Conservation (phyloP, 2,797 vertebrate species). For the Denticeps clupeoides region DNA sequence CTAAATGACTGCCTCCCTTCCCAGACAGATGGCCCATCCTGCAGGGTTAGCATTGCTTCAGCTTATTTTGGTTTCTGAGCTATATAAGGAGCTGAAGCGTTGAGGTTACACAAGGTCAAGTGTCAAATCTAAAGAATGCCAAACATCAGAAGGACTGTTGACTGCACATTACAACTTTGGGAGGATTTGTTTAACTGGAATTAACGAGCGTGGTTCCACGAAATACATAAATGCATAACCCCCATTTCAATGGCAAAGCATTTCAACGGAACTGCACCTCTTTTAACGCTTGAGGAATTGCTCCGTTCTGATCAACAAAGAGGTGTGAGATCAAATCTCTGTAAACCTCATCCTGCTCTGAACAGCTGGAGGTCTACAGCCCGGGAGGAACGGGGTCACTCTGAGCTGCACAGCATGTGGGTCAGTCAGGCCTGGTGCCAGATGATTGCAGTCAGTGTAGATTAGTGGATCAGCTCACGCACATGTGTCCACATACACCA, state of each 20-base stretch:
- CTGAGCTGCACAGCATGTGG: neutral
- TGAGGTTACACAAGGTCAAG: neutral
- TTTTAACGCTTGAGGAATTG: too few species aligned
- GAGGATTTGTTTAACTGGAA: too few species aligned
- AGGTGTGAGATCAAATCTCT: too few species aligned
- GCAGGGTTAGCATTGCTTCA: neutral
- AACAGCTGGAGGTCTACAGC: neutral
- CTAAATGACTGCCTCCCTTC: neutral
- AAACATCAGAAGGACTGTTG: too few species aligned
- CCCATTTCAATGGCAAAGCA: too few species aligned
- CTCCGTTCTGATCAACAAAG: too few species aligned
- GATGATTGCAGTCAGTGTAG: constrained; percentile 16
- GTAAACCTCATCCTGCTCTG: too few species aligned
- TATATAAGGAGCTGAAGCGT: neutral
- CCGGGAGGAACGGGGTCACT: neutral
- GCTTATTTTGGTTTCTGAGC: neutral
- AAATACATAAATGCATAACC: too few species aligned
- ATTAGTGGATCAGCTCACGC: constrained; percentile 36
- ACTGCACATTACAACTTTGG: too few species aligned
- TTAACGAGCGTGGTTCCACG: too few species aligned
- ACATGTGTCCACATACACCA: too few species aligned
- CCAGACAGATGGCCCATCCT: constrained; percentile 1
- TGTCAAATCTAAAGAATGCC: neutral
- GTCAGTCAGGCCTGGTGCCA: constrained; percentile 1
- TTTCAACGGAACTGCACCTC: too few species aligned